phyloP scores from a whole-genome alignment of 2,888 invertebrate species.

The Nematopogon swammerdamellus region DNA sequence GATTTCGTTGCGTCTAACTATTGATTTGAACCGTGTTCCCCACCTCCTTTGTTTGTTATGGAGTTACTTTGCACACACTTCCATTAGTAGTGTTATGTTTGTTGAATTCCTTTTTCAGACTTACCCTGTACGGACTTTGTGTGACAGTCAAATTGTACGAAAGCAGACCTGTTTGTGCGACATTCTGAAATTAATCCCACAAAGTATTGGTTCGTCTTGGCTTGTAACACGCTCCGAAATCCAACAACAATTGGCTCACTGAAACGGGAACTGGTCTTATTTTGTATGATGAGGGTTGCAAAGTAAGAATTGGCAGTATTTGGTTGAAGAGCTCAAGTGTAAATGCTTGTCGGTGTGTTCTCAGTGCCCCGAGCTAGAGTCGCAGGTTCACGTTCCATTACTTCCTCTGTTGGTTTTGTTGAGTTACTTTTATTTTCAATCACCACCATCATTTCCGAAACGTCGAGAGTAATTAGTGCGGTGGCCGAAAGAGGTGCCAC shows the following conservation, averaged over 20 bases:
- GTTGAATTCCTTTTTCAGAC: background rate
- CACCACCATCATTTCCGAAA: background rate
- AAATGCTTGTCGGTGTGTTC: background rate
- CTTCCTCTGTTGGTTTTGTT: background rate
- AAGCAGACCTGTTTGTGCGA: background rate
- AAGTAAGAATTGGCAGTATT: background rate
- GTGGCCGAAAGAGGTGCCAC: background rate
- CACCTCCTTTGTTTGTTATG: background rate
- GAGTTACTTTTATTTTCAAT: background rate
- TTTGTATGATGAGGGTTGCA: background rate
- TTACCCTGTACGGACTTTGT: background rate
- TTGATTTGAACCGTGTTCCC: background rate
- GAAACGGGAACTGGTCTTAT: background rate
- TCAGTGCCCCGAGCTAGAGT: background rate
- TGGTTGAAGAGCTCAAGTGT: constrained; percentile 1
- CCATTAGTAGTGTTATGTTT: background rate
- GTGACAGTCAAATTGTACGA: background rate
- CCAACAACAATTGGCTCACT: background rate
- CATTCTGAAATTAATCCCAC: background rate
- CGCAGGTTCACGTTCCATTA: background rate
- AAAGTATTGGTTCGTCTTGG: no score
- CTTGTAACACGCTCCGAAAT: background rate
- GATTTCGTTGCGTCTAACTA: background rate
- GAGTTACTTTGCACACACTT: background rate
- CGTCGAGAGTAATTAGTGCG: background rate